Conservation (phyloP, 1,140 invertebrate species). For the Heterodera schachtii region DNA sequence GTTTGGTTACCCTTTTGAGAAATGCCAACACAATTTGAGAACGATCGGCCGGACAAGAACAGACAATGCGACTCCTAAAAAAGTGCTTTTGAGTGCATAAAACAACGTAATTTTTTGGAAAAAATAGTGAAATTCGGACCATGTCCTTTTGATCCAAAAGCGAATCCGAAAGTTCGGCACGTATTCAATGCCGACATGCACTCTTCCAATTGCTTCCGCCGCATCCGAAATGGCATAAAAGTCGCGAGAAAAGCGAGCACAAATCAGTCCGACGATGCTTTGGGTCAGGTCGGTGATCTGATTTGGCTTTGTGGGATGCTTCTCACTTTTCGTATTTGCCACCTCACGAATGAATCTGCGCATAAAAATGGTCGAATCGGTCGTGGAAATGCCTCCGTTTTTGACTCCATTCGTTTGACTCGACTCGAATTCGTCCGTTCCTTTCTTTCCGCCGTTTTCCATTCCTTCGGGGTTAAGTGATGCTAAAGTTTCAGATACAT, state of each 20-base stretch:
- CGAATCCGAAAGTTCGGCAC: constrained; percentile 55
- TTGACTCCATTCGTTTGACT: neutral
- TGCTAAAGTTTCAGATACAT: constrained; percentile 20
- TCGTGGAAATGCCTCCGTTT: constrained; percentile 6
- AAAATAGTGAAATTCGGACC: constrained; percentile 29
- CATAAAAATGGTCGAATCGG: constrained; percentile 23
- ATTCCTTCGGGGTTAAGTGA: constrained; percentile 17
- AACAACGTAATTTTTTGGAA: neutral
- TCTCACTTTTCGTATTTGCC: neutral
- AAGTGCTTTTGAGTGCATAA: neutral
- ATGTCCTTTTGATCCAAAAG: constrained; percentile 53
- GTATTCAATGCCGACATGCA: constrained; percentile 35
- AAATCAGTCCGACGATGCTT: constrained; percentile 50
- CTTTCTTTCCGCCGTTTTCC: constrained; percentile 25
- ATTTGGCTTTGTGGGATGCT: neutral
- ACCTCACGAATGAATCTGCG: constrained; percentile 29
- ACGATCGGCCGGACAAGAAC: constrained; percentile 34
- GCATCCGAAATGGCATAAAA: constrained; percentile 43
- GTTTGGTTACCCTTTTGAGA: constrained; percentile 14
- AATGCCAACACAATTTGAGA: constrained; percentile 33
- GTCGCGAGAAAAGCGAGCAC: constrained; percentile 39
- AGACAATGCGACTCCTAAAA: constrained; percentile 43
- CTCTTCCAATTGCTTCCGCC: constrained; percentile 29
- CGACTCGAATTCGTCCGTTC: constrained; percentile 23
- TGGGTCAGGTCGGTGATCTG: constrained; percentile 51